phyloP scores from a whole-genome alignment of 2,113 vertebrate genomes.

The Gadus macrocephalus region DNA sequence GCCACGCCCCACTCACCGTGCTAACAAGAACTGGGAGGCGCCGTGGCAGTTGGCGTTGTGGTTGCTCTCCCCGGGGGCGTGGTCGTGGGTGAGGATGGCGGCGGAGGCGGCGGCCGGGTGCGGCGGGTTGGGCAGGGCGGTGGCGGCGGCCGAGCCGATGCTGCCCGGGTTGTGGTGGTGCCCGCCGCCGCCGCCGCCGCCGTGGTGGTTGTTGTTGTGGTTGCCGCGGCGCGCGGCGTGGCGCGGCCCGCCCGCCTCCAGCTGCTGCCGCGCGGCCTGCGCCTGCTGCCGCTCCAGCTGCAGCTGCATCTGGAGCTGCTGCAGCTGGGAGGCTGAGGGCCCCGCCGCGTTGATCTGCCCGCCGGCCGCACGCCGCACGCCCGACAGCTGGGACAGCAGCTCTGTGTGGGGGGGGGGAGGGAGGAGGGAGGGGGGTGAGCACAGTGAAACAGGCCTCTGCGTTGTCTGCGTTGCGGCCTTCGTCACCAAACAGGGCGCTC shows the following conservation, averaged over 20 bases:
- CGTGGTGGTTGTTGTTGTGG: slow-evolving; percentile 6
- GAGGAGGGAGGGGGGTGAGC: not conserved
- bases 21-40: slow-evolving; percentile 96
- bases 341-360: slow-evolving; percentile 96
- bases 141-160: slow-evolving; percentile 59
- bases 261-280: slow-evolving; percentile 92
- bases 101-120: slow-evolving; percentile 70
- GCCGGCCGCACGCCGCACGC: slow-evolving; percentile 93
- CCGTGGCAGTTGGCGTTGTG: slow-evolving; percentile 83
- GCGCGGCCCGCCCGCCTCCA: slow-evolving; percentile 83
- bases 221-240: slow-evolving; percentile 85
- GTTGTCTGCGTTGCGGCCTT: too few species aligned
- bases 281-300: slow-evolving; percentile 96
- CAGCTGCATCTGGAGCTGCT: slow-evolving; percentile 99
- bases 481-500: too few species aligned
- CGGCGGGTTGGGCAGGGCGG: slow-evolving; percentile 80
- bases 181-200: slow-evolving; percentile 79
- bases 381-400: slow-evolving; percentile 96
- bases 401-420: slow-evolving; percentile 71
- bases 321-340: slow-evolving; percentile 94
- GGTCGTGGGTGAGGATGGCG: slow-evolving; percentile 32
- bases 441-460: too few species aligned
- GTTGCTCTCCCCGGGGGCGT: slow-evolving; percentile 82
- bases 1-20: slow-evolving; percentile 75
- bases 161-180: slow-evolving; percentile 87